A percentile compares a stretch with the other conserved stretches of the same genome.
phyloP scores from a whole-genome alignment of 2,113 vertebrate genomes.

The Microtus richardsoni region DNA sequence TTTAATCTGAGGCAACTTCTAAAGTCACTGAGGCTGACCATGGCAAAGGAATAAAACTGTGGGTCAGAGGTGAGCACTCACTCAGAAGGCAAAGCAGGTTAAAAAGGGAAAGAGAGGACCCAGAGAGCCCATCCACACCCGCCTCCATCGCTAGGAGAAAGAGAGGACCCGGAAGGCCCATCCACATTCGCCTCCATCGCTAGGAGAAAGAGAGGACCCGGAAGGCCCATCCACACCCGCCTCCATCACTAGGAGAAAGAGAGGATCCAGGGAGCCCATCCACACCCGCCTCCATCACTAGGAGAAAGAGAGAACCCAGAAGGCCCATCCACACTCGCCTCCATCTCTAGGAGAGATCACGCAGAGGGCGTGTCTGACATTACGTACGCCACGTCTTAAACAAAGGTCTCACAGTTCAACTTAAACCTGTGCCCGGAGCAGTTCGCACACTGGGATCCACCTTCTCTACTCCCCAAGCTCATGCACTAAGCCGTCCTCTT shows the following conservation, averaged over 20 bases:
- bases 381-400: not conserved
- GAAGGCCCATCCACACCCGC: not conserved
- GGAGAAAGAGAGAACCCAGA: not conserved
- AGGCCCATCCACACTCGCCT: not conserved
- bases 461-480: not conserved
- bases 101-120: not conserved
- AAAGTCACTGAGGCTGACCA: not conserved
- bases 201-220: not conserved
- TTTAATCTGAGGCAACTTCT: not conserved
- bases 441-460: not conserved
- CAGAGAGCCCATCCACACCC: not conserved
- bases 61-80: not conserved
- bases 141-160: not conserved
- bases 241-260: not conserved
- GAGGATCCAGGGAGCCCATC: fast-evolving
- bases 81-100: not conserved
- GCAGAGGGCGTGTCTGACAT: fast-evolving
- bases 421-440: not conserved
- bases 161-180: not conserved
- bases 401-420: not conserved
- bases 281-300: not conserved
- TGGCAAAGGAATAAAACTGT: not conserved
- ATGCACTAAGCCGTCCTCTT: too few relatives aligned
- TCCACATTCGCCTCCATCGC: too few relatives aligned
- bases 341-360: not conserved